Percentiles rank a stretch among this genome's conserved stretches.
phyloP scores from a whole-genome alignment of 2,113 vertebrate species.

The Solenodon paradoxus region DNA sequence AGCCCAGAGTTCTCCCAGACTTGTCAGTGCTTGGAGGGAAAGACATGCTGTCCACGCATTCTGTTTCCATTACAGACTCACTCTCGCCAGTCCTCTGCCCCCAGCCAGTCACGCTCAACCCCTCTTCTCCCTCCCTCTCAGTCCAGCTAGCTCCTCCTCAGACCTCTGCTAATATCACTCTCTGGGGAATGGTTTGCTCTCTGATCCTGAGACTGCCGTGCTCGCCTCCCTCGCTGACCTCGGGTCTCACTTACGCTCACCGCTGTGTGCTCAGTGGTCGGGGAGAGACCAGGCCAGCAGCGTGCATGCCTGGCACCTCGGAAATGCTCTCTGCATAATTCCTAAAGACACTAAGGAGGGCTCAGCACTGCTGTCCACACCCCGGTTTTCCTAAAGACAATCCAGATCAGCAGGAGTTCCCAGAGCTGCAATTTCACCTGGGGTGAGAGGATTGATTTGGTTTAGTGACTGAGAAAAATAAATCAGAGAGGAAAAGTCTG shows the following conservation, averaged over 20 bases:
- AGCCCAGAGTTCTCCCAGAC: neutral
- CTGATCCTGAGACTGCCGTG: neutral
- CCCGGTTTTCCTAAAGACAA: neutral
- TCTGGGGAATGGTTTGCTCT: neutral
- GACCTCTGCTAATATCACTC: neutral
- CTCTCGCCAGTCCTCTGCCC: neutral
- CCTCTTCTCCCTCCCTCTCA: neutral
- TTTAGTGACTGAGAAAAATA: neutral
- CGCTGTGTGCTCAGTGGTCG: too few species aligned
- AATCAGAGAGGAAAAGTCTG: neutral
- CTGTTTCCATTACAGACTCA: neutral
- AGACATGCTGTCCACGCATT: fast-evolving
- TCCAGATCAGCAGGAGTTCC: neutral
- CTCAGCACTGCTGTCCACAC: neutral
- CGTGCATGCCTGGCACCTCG: neutral
- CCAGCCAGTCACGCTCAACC: neutral
- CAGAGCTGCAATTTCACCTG: neutral
- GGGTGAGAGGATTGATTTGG: neutral
- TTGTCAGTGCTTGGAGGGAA: neutral
- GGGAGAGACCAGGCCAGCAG: neutral
- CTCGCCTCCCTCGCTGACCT: too few species aligned
- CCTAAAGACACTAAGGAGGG: neutral
- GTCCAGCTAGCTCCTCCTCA: neutral
- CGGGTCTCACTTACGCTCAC: too few species aligned
- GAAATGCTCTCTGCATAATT: neutral